Base-by-base conservation (phyloP, 2,888 invertebrate species). In the Drosophila fulvimacula region DNA sequence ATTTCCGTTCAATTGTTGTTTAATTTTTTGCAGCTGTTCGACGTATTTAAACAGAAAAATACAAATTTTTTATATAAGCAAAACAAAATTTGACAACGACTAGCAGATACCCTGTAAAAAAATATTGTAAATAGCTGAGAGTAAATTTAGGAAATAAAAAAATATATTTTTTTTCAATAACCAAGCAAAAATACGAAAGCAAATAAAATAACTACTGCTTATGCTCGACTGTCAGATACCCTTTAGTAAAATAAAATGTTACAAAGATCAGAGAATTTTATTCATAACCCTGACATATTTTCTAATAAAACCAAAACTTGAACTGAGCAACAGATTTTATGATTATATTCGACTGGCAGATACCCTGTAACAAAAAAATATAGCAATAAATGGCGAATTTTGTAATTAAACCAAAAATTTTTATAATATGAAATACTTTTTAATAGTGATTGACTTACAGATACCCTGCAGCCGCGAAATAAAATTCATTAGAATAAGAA, bases 1-100 rank as follows among this genome's bases (percentile, higher is more conserved):
- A 49, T 38, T 42, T 42, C 44, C 39, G 41, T 56, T 39, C 72
- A 51, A 76, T 72, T 72, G 56, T 62, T 49, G 56, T 65, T 32
- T 69, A 48, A 76, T 73, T 73, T 75, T 76, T 72, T 65, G 46
- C 75, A 63, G 56, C 57, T 60, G 57, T 41, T 60, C 42, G 15
- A n/a, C 30, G 32, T 48, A 41, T 51, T 55, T 60, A 41, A 30
- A 27, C 27, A 36, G 49, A 48, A 67, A 67, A 46, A 38, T 7
- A 38, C 3, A 11, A 9, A 17, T 2, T 42, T 24, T 4, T n/a
- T n/a, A n/a, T n/a, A n/a, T 6, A 21, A 3, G 13, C 2, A 41
- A 13, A 19, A 19, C 41, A 17, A 39, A 10, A 9, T 17, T 39
- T 41, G 21, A 13, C 6, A 34, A 7, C 48, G 19, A 48, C 32